Evolutionary conservation across 1,140 invertebrate genomes (phyloP).

Genomic region (Charaxes varanes): DNA sequence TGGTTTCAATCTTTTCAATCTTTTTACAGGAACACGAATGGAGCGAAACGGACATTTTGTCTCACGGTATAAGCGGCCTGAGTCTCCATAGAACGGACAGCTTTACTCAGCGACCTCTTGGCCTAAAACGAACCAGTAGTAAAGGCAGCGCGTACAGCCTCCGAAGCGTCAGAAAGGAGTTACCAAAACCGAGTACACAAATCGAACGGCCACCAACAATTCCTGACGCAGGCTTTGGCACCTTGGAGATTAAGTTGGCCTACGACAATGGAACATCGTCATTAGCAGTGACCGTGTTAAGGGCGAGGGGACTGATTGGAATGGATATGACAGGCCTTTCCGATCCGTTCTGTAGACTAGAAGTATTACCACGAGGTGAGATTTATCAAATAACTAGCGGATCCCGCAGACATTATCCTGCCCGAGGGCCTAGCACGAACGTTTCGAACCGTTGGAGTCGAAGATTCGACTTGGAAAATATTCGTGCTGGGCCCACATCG

Average conservation of each 20-base stretch:
- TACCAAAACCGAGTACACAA: constrained; percentile 34
- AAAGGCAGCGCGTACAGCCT: constrained; percentile 65
- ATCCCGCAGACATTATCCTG: too few species aligned
- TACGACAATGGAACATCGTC: constrained; percentile 85
- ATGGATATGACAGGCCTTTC: constrained; percentile 94
- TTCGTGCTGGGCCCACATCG: too few species aligned
- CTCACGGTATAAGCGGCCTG: constrained; percentile 62
- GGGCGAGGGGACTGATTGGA: constrained; percentile 83
- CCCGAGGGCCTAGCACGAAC: too few species aligned
- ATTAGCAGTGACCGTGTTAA: constrained; percentile 85
- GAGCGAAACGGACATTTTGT: constrained; percentile 56
- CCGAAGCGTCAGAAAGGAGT: constrained; percentile 49
- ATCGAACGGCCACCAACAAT: constrained; percentile 49
- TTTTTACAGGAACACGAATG: constrained; percentile 52
- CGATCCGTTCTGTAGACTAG: constrained; percentile 93
- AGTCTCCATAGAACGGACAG: constrained; percentile 64
- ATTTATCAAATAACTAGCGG: too few species aligned
- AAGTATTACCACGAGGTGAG: constrained; percentile 84
- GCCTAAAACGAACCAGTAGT: constrained; percentile 57
- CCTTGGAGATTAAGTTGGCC: constrained; percentile 85
- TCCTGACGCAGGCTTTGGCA: constrained; percentile 74
- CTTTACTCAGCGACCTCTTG: constrained; percentile 44
- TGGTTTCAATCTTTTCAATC: too few species aligned
- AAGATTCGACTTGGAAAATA: too few species aligned
- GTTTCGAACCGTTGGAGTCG: too few species aligned